Evolutionary conservation across 1,140 invertebrate genomes (phyloP).

Genomic region (Paralvinella palmiformis): DNA sequence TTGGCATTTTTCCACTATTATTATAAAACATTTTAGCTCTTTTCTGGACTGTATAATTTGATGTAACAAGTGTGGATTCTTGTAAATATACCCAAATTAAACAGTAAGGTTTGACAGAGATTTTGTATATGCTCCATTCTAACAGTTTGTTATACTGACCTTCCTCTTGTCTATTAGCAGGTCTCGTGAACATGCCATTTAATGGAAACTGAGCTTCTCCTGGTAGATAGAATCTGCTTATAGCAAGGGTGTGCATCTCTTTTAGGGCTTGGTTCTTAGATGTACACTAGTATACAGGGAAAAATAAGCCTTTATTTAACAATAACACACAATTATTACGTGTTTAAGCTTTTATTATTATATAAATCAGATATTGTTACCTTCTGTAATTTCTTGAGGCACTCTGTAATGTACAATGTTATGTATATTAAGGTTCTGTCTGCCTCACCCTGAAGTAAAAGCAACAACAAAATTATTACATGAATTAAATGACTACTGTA

Average conservation of each 20-base stretch:
- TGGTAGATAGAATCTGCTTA: slow-evolving; percentile 93
- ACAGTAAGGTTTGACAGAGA: too few species aligned
- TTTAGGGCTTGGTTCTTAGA: slow-evolving; percentile 83
- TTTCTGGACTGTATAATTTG: too few species aligned
- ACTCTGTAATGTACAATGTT: slow-evolving; percentile 98
- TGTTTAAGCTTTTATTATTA: too few species aligned
- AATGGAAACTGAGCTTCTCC: slow-evolving; percentile 94
- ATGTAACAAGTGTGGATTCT: too few species aligned
- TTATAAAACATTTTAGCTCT: too few species aligned
- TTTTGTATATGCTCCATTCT: too few species aligned
- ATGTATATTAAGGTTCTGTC: slow-evolving; percentile 96
- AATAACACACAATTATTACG: neutral
- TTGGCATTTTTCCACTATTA: too few species aligned
- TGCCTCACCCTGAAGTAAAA: slow-evolving; percentile 72
- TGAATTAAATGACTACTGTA: neutral
- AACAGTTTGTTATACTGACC: too few species aligned
- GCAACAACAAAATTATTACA: slow-evolving; percentile 9
- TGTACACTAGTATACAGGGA: slow-evolving; percentile 57
- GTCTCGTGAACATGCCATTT: slow-evolving; percentile 92
- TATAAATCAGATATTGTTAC: slow-evolving; percentile 34
- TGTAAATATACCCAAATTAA: too few species aligned
- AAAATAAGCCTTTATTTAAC: neutral
- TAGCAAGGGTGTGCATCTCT: slow-evolving; percentile 93
- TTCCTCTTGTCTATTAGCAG: slow-evolving; percentile 52
- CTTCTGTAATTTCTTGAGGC: slow-evolving; percentile 88